Evolutionary conservation across 2,888 invertebrate genomes (phyloP).

Genomic region (Hypomecis atomaria): DNA sequence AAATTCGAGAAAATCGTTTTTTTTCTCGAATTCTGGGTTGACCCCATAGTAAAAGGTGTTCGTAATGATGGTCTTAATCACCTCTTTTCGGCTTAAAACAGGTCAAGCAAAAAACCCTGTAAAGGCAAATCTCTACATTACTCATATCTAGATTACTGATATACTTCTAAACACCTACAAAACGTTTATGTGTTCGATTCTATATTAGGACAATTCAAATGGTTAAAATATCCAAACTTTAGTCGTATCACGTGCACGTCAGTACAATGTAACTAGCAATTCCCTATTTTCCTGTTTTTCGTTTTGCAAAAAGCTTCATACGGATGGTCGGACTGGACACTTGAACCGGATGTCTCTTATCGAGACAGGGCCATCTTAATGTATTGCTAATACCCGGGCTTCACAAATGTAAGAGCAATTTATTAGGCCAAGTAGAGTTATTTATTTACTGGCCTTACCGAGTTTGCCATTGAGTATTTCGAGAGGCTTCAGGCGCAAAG

Average conservation of each 20-base stretch:
- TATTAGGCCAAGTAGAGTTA: constrained; percentile 1
- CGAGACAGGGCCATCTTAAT: constrained; percentile 16
- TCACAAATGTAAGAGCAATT: background rate
- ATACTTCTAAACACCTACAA: too few species aligned
- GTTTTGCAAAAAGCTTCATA: constrained; percentile 20
- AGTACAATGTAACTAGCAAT: background rate
- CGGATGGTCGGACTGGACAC: constrained; percentile 12
- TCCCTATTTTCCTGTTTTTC: constrained; percentile 3
- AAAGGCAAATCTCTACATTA: too few species aligned
- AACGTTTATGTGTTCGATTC: too few species aligned
- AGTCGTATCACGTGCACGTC: background rate
- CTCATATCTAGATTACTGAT: too few species aligned
- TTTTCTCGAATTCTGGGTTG: too few species aligned
- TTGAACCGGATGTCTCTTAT: constrained; percentile 19
- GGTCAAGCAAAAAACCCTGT: too few species aligned
- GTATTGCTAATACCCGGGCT: constrained; percentile 18
- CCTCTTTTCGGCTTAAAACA: too few species aligned
- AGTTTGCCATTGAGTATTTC: too few species aligned
- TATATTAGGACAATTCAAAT: background rate
- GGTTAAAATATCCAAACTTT: background rate
- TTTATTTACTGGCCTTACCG: background rate
- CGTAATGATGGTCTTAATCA: too few species aligned
- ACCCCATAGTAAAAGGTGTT: too few species aligned
- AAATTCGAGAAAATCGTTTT: too few species aligned
- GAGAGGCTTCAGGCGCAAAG: too few species aligned